phyloP scores from a whole-genome alignment of 2,888 invertebrate species.

The Heteromyza rotundicornis region DNA sequence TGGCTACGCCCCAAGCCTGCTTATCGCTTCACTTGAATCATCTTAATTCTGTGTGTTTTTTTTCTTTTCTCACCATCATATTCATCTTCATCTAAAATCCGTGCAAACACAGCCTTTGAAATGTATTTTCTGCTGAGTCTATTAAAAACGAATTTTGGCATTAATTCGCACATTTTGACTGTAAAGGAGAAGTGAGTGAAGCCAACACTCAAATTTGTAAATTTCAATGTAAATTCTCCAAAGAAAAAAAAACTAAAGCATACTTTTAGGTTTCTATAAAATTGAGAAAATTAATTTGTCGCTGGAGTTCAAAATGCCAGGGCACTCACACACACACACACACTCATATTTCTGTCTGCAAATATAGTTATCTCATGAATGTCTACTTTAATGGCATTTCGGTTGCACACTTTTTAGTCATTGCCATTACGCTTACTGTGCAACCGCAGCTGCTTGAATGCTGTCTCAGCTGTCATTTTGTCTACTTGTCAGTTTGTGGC shows the following conservation, averaged over 20 bases:
- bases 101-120: not conserved
- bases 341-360: not conserved
- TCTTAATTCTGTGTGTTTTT: too few species aligned
- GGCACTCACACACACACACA: not conserved
- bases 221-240: too few species aligned
- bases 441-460: not conserved
- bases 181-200: not conserved
- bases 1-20: too few species aligned
- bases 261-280: constrained; percentile 1
- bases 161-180: not conserved
- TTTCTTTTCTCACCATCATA: too few species aligned
- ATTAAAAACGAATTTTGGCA: not conserved
- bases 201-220: not conserved
- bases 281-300: constrained; percentile 13
- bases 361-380: constrained; percentile 14
- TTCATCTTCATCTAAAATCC: not conserved
- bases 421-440: not conserved
- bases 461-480: constrained; percentile 14
- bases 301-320: not conserved
- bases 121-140: constrained; percentile 3
- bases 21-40: too few species aligned
- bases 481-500: constrained; percentile 1
- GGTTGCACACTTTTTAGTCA: not conserved
- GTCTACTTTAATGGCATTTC: constrained; percentile 23
- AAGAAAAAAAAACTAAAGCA: too few species aligned